Evolutionary conservation across 2,113 vertebrate genomes (phyloP).

Genomic region (Cyprinodon brontotheroides): DNA sequence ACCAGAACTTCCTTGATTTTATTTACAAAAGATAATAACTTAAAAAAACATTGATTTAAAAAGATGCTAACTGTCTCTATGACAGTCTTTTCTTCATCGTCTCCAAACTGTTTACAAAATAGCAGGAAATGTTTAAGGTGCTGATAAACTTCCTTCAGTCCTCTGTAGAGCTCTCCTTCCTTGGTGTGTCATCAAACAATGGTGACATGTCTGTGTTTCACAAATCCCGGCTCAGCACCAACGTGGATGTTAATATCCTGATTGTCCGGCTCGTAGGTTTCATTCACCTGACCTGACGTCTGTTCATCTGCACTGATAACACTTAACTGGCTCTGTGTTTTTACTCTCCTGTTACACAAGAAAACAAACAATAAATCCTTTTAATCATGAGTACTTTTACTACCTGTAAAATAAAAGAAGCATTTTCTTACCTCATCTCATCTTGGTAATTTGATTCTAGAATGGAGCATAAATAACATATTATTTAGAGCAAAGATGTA

Average conservation of each 20-base stretch:
- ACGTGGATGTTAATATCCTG: conserved; percentile 46
- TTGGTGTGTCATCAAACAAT: conserved; percentile 61
- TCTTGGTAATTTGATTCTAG: conserved; percentile 69
- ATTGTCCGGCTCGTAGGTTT: conserved; percentile 47
- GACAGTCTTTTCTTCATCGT: background rate
- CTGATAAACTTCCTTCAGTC: background rate
- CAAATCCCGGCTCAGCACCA: conserved; percentile 7
- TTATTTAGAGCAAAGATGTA: background rate
- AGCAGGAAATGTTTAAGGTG: background rate
- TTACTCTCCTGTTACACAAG: conserved; percentile 56
- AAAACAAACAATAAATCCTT: background rate
- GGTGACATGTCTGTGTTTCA: conserved; percentile 76
- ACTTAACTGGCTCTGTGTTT: conserved; percentile 48
- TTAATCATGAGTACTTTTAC: background rate
- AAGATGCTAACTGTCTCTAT: background rate
- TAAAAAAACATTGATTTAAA: too few species aligned
- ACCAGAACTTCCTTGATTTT: too few species aligned
- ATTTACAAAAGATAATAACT: too few species aligned
- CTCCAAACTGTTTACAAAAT: background rate
- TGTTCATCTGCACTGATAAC: background rate
- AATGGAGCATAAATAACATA: conserved; percentile 6
- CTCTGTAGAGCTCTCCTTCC: background rate
- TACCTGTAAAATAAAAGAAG: background rate
- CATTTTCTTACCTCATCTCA: conserved; percentile 63
- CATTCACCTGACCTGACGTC: conserved; percentile 50